A percentile compares a stretch with the other conserved stretches of the same genome.
Evolutionary conservation across 2,113 vertebrate species (phyloP).

Genomic region (Gyps fulvus): DNA sequence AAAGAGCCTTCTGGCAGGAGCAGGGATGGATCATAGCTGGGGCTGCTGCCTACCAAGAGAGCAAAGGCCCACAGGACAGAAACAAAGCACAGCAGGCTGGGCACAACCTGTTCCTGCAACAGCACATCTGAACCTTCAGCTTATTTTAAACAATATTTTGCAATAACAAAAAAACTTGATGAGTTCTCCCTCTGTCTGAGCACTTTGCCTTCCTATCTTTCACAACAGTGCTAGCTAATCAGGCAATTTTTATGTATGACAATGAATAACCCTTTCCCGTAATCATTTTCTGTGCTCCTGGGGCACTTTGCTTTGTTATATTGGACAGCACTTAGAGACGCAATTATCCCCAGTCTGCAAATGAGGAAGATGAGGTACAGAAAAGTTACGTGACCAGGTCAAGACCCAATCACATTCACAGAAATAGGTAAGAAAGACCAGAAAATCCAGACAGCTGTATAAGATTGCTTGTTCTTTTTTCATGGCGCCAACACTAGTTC

Average conservation of each 20-base stretch:
- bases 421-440: neutral
- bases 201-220: neutral
- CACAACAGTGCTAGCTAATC: neutral
- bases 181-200: neutral
- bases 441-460: neutral
- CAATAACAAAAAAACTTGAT: neutral
- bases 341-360: neutral
- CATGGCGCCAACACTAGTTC: neutral
- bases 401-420: neutral
- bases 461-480: neutral
- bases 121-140: neutral
- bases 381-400: neutral
- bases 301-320: neutral
- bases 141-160: slow-evolving; percentile 10
- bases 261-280: neutral
- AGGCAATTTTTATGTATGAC: slow-evolving; percentile 7
- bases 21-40: neutral
- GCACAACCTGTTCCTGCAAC: neutral
- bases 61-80: neutral
- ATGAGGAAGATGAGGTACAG: neutral
- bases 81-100: neutral
- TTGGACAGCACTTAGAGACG: neutral
- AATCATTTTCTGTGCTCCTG: neutral
- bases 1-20: slow-evolving; percentile 20
- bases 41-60: neutral